Conservation (phyloP, 2,113 vertebrate species). For the Oreochromis tanganicae region DNA sequence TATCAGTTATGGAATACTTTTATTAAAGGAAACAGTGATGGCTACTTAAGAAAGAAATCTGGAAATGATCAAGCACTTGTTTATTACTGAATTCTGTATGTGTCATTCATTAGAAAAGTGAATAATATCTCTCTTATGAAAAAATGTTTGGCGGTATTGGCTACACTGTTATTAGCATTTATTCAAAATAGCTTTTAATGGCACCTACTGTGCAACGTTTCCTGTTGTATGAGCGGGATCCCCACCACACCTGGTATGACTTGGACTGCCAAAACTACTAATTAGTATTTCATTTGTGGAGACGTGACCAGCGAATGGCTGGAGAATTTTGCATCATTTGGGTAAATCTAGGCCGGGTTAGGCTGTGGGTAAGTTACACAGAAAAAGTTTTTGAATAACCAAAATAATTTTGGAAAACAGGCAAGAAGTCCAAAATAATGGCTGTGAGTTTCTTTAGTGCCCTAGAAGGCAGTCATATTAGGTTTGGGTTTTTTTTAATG, state of each 20-base stretch:
- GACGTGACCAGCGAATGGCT: neutral
- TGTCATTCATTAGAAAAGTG: neutral
- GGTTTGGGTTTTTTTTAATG: rapidly evolving
- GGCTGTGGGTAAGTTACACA: neutral
- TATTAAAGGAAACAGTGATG: neutral
- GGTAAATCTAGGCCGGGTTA: neutral
- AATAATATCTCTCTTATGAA: neutral
- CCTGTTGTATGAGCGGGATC: neutral
- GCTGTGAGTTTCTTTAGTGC: neutral
- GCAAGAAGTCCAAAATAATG: neutral
- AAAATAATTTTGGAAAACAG: neutral
- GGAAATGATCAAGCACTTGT: neutral
- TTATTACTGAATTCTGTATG: neutral
- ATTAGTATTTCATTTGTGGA: neutral
- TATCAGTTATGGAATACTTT: neutral
- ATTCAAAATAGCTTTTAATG: neutral
- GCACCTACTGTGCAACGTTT: neutral
- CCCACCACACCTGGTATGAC: neutral
- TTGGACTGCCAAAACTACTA: neutral
- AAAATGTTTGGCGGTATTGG: neutral
- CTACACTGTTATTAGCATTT: neutral
- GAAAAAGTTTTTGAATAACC: neutral
- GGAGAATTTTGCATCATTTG: neutral
- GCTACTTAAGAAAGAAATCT: neutral
- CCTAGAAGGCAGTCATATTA: neutral